Evolutionary conservation across 2,113 vertebrate species (phyloP), one percentile per base, ranked within the genome.

Genomic region (Tenrec ecaudatus): DNA sequence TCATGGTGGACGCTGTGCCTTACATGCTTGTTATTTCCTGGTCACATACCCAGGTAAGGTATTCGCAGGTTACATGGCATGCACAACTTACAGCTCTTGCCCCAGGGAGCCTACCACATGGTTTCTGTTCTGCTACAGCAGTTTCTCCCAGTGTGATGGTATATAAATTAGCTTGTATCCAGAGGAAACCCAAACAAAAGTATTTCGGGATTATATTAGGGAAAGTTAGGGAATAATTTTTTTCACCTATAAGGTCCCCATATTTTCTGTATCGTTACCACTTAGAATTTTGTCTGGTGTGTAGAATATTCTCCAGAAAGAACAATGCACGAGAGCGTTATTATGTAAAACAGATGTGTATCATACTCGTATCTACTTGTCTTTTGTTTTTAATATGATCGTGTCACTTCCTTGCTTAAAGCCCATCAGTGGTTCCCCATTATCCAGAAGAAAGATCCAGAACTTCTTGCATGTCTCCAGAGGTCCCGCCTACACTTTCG

Each of bases 261-360:
- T 7, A 10, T 53, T 53, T 53, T 53, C 47, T 53, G 9, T 53
- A 53, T 53, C 47, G 47, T 53, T 2, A 14, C 58, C 14, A 0
- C 11, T 17, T 25, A 23, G 36, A 19, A 20, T 23, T 29, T 29
- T 2, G 0, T 6, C 0, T 1, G 69, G 29, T 9, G 1, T 3
- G 16, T 23, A 40, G 86, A 58, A 43, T 15, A n/a, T n/a, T 6
- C 27, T 19, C 9, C 69, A 1, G 25, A 25, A 43, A 53, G 23
- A 27, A 53, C 47, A 53, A 5, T 47, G 43, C 43, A 47, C 0
- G 2, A 2, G 38, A 2, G 19, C n/a, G 27, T 66, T 14, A 23
- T 12, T 10, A 4, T 33, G 6, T n/a, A 36, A 79, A 62, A 14
- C 31, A 57, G 1, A 6, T 29, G 5, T 2, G 14, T 10, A 23